A percentile compares a stretch with the other conserved stretches of the same genome.
Evolutionary conservation across 1,140 invertebrate species (phyloP).

Genomic region (Papilio polytes): DNA sequence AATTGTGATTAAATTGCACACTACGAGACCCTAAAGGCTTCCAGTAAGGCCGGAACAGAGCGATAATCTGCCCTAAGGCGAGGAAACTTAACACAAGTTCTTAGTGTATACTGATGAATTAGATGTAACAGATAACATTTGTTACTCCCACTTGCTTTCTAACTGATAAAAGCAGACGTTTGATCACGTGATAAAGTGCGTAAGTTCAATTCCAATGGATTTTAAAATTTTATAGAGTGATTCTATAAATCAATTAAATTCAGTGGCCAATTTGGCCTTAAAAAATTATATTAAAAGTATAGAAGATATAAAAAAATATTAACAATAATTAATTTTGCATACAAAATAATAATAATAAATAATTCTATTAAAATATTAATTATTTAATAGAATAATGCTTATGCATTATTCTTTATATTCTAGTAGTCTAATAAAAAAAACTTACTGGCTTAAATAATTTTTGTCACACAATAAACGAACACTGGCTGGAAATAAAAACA

Average conservation of each 20-base stretch:
- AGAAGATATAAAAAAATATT: not conserved
- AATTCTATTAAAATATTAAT: no score
- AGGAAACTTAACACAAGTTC: conserved; percentile 20
- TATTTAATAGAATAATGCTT: no score
- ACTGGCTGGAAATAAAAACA: conserved; percentile 1
- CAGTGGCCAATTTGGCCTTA: not conserved
- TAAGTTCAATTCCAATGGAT: not conserved
- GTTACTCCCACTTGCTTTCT: not conserved
- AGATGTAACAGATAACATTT: not conserved
- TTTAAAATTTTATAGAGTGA: not conserved
- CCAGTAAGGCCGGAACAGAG: not conserved
- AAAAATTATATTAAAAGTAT: no score
- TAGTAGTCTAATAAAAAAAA: not conserved
- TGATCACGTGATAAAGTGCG: not conserved
- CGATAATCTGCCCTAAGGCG: conserved; percentile 12
- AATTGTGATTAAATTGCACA: conserved; percentile 22
- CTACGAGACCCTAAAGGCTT: not conserved
- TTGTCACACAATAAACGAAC: not conserved
- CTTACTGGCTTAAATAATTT: not conserved
- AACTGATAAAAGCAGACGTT: not conserved
- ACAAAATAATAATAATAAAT: no score
- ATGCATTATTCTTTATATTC: not conserved
- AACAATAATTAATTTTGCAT: not conserved
- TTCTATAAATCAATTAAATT: no score
- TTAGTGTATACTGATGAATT: conserved; percentile 1